Percentiles rank a stretch among this genome's conserved stretches.
Evolutionary conservation across 2,888 invertebrate species (phyloP).

Genomic region (Pammene fasciana): DNA sequence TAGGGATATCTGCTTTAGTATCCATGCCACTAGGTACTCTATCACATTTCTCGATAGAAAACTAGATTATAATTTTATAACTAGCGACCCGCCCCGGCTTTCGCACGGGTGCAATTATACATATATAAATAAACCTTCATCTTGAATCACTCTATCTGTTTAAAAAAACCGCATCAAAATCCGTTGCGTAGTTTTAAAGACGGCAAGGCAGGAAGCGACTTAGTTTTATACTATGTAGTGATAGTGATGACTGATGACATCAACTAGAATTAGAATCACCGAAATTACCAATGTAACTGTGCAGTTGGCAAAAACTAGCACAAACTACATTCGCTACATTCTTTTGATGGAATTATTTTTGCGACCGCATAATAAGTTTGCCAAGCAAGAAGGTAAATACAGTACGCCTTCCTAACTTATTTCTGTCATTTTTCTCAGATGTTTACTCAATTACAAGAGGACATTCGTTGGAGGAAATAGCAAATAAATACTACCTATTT

Average conservation of each 20-base stretch:
- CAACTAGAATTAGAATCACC: conserved; percentile 6
- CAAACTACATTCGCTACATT: background rate
- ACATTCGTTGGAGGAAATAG: background rate
- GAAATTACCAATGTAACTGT: conserved; percentile 9
- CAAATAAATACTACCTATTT: no score
- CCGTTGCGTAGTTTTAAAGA: no score
- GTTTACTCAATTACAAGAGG: conserved; percentile 2
- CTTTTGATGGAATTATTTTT: background rate
- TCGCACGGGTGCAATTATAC: no score
- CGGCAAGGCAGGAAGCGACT: no score
- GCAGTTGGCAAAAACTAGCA: background rate
- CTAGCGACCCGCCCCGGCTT: no score
- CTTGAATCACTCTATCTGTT: no score
- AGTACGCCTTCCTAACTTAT: conserved; percentile 5
- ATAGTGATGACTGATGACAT: background rate
- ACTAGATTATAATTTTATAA: no score
- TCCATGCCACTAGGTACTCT: no score
- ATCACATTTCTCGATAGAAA: no score
- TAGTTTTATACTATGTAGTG: background rate
- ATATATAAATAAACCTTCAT: no score
- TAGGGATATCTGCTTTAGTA: no score
- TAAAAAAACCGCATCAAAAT: no score
- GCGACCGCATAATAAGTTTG: conserved; percentile 17
- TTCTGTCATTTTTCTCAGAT: conserved; percentile 4
- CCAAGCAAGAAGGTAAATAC: conserved; percentile 5